phyloP scores from a whole-genome alignment of 2,888 invertebrate species.

The Drosophila tripunctata region DNA sequence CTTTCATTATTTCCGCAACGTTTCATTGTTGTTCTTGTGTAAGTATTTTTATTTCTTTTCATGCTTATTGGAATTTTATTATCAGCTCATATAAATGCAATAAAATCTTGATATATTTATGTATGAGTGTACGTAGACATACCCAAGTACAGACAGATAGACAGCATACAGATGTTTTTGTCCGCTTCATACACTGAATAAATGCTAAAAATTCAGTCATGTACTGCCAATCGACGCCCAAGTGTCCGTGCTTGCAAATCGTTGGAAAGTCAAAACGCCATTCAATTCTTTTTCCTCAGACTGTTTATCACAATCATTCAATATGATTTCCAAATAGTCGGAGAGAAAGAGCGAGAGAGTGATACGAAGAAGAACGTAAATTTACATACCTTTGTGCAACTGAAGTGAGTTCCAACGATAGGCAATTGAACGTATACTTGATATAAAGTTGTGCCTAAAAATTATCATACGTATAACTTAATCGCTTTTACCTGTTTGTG shows the following conservation, averaged over 20 bases:
- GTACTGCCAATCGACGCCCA: constrained; percentile 27
- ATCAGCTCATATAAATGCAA: constrained; percentile 78
- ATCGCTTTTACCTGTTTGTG: no score
- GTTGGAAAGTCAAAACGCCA: background rate
- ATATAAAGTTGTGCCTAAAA: background rate
- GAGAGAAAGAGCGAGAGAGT: background rate
- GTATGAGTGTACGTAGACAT: constrained; percentile 4
- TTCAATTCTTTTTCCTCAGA: background rate
- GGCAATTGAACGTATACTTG: constrained; percentile 1
- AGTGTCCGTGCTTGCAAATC: constrained; percentile 26
- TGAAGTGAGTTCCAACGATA: background rate
- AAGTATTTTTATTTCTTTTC: constrained; percentile 74
- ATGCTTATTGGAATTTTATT: constrained; percentile 78
- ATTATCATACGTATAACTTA: no score
- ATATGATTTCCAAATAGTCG: constrained; percentile 7
- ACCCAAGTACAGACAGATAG: background rate
- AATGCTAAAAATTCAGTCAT: constrained; percentile 36
- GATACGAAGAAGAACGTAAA: no score
- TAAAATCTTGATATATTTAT: constrained; percentile 60
- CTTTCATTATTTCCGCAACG: constrained; percentile 36
- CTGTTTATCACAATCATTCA: constrained; percentile 1
- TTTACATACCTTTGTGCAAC: background rate
- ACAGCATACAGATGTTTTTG: background rate
- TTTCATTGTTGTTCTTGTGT: constrained; percentile 42
- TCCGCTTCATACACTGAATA: constrained; percentile 4